A percentile compares a stretch with the other conserved stretches of the same genome.
These are phyloP conservation scores for Chrysodeixis includens DNA, from an alignment of 2,888 invertebrate genomes.

Conservation along the genomic window DNA sequence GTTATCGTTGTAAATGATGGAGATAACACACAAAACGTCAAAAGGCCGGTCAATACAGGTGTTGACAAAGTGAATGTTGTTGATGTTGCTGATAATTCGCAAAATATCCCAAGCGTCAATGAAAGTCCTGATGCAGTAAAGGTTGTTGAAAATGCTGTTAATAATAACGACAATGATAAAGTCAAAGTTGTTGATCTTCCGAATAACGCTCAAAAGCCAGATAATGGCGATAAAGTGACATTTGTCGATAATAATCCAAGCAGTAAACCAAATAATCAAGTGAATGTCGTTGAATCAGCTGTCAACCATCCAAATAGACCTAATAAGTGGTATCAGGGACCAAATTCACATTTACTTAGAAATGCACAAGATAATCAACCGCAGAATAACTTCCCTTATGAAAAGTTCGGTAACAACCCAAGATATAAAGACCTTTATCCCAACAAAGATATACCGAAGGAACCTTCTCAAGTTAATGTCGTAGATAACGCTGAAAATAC, in stretches of 20 bases:
- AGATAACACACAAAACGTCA: neutral
- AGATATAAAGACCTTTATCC: neutral
- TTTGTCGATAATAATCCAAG: neutral
- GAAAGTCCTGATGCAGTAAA: neutral
- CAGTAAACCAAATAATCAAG: neutral
- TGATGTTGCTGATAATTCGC: neutral
- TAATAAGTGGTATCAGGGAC: neutral
- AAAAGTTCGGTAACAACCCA: too few species aligned
- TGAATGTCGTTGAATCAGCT: neutral
- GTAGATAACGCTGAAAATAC: too few species aligned
- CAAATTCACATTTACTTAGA: too few species aligned
- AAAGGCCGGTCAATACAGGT: too few species aligned
- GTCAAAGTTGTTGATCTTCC: neutral
- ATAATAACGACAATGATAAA: neutral
- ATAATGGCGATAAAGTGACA: neutral
- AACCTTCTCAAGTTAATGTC: too few species aligned
- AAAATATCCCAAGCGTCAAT: neutral
- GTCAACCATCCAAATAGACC: neutral
- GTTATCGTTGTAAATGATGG: too few species aligned
- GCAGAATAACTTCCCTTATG: too few species aligned
- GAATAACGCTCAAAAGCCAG: neutral
- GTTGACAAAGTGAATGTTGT: too few species aligned
- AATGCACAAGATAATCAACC: too few species aligned
- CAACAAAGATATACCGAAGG: neutral
- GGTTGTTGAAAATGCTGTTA: neutral